These are phyloP conservation scores for Polyommatus icarus DNA, from an alignment of 2,888 invertebrate genomes.

Conservation along the genomic window DNA sequence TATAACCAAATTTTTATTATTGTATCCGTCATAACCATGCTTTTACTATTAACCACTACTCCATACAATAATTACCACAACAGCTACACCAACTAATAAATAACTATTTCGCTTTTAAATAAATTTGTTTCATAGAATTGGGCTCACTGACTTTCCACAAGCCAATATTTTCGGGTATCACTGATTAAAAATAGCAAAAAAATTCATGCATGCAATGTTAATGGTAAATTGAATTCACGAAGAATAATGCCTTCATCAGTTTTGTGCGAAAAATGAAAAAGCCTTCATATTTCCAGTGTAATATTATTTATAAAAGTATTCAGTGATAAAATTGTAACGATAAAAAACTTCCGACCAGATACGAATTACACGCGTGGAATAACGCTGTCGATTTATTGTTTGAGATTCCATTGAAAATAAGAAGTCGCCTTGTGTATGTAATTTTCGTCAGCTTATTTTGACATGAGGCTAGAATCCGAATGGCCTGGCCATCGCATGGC, in stretches of 20 bases:
- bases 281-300: conserved; percentile 26
- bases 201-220: conserved; percentile 4
- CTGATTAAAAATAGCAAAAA: conserved; percentile 22
- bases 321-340: conserved; percentile 19
- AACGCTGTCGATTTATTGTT: neutral
- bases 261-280: conserved; percentile 27
- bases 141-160: neutral
- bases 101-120: neutral
- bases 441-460: neutral
- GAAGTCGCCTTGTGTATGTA: neutral
- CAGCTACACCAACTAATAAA: neutral
- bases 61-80: neutral
- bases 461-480: neutral
- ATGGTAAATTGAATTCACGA: conserved; percentile 22
- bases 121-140: neutral
- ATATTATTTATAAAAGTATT: conserved; percentile 12
- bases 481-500: no score
- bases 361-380: neutral
- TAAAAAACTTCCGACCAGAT: conserved; percentile 17
- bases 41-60: no score
- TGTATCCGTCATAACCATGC: no score
- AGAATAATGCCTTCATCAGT: conserved; percentile 28
- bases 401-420: neutral
- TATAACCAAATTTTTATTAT: no score
- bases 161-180: conserved; percentile 9